Conservation (phyloP, 2,888 invertebrate species). For the Parochlus steinenii region DNA sequence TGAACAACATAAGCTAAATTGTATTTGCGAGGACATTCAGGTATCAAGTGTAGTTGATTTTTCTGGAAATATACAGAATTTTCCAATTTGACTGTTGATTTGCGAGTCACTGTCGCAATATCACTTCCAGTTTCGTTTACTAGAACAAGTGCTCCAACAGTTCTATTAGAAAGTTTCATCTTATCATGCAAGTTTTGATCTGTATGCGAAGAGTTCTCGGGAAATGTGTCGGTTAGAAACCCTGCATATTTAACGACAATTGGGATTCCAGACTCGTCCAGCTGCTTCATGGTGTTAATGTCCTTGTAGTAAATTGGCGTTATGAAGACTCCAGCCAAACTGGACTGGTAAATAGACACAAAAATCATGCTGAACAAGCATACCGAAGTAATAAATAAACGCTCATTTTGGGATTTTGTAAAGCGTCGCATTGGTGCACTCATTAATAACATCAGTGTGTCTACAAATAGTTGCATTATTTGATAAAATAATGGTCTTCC, state of each 20-base stretch:
- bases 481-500: neutral
- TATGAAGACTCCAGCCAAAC: constrained; percentile 28
- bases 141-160: constrained; percentile 20
- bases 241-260: constrained; percentile 25
- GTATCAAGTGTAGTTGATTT: constrained; percentile 25
- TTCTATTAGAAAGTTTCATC: constrained; percentile 15
- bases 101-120: constrained; percentile 24
- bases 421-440: constrained; percentile 22
- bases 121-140: constrained; percentile 14
- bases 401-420: constrained; percentile 25
- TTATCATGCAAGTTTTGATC: constrained; percentile 22
- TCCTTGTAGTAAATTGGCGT: constrained; percentile 29
- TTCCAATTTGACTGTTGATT: constrained; percentile 22
- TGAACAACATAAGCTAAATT: constrained; percentile 25
- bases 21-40: constrained; percentile 28
- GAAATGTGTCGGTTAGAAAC: constrained; percentile 23
- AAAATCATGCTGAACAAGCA: constrained; percentile 28
- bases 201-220: constrained; percentile 21
- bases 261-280: constrained; percentile 27
- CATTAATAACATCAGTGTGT: constrained; percentile 27
- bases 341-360: constrained; percentile 29
- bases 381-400: constrained; percentile 25
- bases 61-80: constrained; percentile 17
- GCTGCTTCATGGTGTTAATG: constrained; percentile 28
- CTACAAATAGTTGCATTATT: constrained; percentile 14